phyloP scores from a whole-genome alignment of 2,888 invertebrate genomes.

The Tupiocoris notatus region DNA sequence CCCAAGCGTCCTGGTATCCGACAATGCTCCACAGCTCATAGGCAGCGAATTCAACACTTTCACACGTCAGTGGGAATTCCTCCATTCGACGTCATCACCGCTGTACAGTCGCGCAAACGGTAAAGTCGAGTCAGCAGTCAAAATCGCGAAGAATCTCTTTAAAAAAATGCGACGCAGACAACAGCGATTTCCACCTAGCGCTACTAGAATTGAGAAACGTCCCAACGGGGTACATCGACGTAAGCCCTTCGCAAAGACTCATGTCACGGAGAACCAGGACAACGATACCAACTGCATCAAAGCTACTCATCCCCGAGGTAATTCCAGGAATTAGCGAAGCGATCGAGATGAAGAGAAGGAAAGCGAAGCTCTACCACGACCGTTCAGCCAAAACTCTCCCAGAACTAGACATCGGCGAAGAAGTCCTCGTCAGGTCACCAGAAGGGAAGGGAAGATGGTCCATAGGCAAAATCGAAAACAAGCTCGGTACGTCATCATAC shows the following conservation, averaged over 20 bases:
- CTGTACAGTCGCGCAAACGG: slow-evolving; percentile 48
- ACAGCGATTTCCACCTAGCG: slow-evolving; percentile 45
- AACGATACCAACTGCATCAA: slow-evolving; percentile 9
- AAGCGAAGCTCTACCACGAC: slow-evolving; percentile 20
- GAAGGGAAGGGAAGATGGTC: neutral
- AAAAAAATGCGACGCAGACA: slow-evolving; percentile 44
- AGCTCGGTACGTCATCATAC: neutral
- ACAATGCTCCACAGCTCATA: slow-evolving; percentile 21
- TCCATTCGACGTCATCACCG: slow-evolving; percentile 48
- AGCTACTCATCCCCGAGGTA: slow-evolving; percentile 13
- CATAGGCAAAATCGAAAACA: slow-evolving; percentile 33
- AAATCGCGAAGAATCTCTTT: slow-evolving; percentile 48
- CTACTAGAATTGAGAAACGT: slow-evolving; percentile 49
- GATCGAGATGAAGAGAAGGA: slow-evolving; percentile 8
- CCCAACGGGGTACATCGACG: slow-evolving; percentile 46
- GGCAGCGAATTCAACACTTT: slow-evolving; percentile 20
- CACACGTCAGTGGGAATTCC: slow-evolving; percentile 47
- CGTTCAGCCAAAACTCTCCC: slow-evolving; percentile 21
- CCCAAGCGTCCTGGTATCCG: slow-evolving; percentile 11
- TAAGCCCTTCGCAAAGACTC: slow-evolving; percentile 47
- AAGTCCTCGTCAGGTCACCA: slow-evolving; percentile 17
- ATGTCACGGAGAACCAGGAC: slow-evolving; percentile 44
- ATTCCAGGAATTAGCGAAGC: neutral
- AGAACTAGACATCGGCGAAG: slow-evolving; percentile 18
- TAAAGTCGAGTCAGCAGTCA: slow-evolving; percentile 50